Conservation (phyloP, 2,797 vertebrate genomes). For the Sandelia bainsii region DNA sequence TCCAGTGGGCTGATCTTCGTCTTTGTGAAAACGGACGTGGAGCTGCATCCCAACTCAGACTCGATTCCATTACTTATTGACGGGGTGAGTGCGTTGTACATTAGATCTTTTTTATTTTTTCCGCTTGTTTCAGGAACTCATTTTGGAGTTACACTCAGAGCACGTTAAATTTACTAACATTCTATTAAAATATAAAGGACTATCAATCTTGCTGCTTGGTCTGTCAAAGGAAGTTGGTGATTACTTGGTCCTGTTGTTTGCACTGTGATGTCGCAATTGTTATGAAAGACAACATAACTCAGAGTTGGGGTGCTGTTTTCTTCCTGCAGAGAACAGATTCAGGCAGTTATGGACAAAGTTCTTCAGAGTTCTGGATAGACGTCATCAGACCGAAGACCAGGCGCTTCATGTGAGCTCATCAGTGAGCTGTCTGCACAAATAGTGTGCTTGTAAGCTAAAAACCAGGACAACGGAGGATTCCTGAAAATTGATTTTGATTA, state of each 20-base stretch:
- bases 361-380: constrained; percentile 87
- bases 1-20: constrained; percentile 90
- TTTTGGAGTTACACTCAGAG: too few species aligned
- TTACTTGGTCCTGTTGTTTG: background rate
- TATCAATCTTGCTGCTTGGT: background rate
- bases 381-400: constrained; percentile 79
- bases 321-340: constrained; percentile 71
- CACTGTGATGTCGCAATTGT: background rate
- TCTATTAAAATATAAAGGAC: background rate
- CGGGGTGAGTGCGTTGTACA: constrained; percentile 78
- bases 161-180: background rate
- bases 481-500: background rate
- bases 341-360: constrained; percentile 58
- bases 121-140: background rate
- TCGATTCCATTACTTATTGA: constrained; percentile 84
- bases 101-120: background rate
- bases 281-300: background rate
- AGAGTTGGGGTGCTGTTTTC: background rate
- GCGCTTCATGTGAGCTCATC: constrained; percentile 85
- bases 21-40: constrained; percentile 89
- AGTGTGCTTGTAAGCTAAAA: background rate
- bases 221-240: background rate
- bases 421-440: background rate
- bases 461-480: background rate
- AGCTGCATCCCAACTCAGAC: constrained; percentile 65